Base-by-base conservation (phyloP, 2,888 invertebrate genomes). In the Pammene aurita region DNA sequence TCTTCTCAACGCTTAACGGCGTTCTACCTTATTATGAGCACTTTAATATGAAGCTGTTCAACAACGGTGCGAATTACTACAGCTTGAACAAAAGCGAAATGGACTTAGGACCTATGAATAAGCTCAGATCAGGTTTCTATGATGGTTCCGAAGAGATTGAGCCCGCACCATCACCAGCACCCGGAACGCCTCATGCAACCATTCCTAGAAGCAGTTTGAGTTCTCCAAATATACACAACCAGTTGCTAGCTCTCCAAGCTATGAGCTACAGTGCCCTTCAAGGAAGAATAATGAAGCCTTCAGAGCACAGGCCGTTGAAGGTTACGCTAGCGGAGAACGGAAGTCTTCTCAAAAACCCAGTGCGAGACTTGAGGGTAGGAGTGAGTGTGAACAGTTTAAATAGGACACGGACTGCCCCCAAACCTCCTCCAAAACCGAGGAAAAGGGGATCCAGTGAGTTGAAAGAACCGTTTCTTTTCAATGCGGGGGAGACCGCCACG, bases 401-500 rank as follows among this genome's bases (percentile, higher is more conserved):
- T 72, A 84, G 89, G 77, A 79, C 81, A 71, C 82, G 87, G 86
- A 94, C 96, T 73, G 96, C 96, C 50, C 96, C 96, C 0, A 94
- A 96, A 79, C 96, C 96, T 44, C 96, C 96, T n/a, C 96, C 96
- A 14, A 96, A 96, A 77, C 95, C 96, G 10, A 96, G 95, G 83
- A 96, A 96, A 90, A 94, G 95, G 72, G 93, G 93, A 68, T 93
- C 94, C 26, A 93, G 95, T 70, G 94, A 92, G 74, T 82, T 92
- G 76, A 95, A 94, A 79, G 96, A 96, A 78, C 96, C 96, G 67
- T 93, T 96, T 78, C 95, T 96, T 80, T 96, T 96, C 84, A 96
- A 96, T 85, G 95, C 96, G 82, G 95, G 95, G 71, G 97, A 97
- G 79, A 97, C 96, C 77, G 97, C 97, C 63, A 97, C 97, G 73